Evolutionary conservation across 1,140 invertebrate species (phyloP), one percentile per base, ranked within the genome.

Genomic region (Archivesica marissinica): DNA sequence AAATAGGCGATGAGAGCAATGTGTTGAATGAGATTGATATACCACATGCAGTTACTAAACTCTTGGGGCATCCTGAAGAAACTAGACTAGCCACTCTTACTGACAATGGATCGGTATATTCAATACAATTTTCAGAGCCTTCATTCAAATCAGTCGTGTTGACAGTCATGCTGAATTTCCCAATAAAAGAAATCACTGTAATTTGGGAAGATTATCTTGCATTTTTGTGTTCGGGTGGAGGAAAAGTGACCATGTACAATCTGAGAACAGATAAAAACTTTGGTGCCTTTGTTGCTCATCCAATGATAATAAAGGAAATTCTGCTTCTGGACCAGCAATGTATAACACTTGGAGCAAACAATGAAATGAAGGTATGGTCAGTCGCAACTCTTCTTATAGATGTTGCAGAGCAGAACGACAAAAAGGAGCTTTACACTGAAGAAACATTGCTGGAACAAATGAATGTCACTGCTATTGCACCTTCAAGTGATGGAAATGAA

Each of bases 181-280:
- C 74, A 50, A 50, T 85, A 17, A 68, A 13, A 20, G 25, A 77
- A 0, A 33, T 88, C 47, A 66, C 72, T 28, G 64, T 90, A 25
- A 47, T 68, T 25, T 90, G 90, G 88, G 86, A 87, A 35, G 50
- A 88, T 33, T 52, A 83, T 39, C 28, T 82, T 13, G 85, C 86
- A 13, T 30, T 91, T 13, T n/a, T 90, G 44, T 86, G 88, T 17
- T 86, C 89, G 38, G 17, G 52, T 7, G 72, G 77, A n/a, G 87
- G 89, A 23, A 56, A 78, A 13, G 83, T 91, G 15, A 74, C 39
- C 33, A 13, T 90, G 25, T 91, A 86, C 66, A 87, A 88, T 47
- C 35, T 54, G 13, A 54, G 54, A 9, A 74, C 39, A n/a, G 75
- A 86, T 13, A 61, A 77, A 44, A 72, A 76, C 20, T 30, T 66